Evolutionary conservation across 2,888 invertebrate genomes (phyloP).

Genomic region (Drosophila kanekoi): DNA sequence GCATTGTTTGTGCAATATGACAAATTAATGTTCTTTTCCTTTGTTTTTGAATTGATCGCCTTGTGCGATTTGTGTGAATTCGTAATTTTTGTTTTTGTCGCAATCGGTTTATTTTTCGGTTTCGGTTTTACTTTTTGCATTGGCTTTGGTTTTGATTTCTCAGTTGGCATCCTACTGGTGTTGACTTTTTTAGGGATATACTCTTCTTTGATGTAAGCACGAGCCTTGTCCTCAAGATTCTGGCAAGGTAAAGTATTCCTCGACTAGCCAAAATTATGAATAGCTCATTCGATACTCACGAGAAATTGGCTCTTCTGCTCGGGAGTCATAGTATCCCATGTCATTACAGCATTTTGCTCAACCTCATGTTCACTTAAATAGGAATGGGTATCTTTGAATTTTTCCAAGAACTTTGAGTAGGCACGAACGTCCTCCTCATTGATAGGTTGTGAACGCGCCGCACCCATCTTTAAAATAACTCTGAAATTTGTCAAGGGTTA

Average conservation of each 20-base stretch:
- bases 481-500: not conserved
- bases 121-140: not conserved
- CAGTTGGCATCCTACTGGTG: not conserved
- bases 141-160: not conserved
- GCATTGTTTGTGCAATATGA: not conserved
- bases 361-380: not conserved
- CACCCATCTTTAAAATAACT: not conserved
- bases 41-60: not conserved
- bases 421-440: not conserved
- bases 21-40: not conserved
- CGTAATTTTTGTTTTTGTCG: not conserved
- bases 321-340: not conserved
- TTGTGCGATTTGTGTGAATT: not conserved
- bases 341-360: not conserved
- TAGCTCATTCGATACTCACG: not conserved
- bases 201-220: not conserved
- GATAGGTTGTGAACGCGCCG: not conserved
- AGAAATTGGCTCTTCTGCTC: slow-evolving; percentile 6
- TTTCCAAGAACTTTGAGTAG: not conserved
- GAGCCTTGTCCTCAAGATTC: not conserved
- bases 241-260: not conserved
- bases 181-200: not conserved
- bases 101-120: not conserved
- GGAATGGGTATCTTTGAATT: not conserved
- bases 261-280: not conserved